phyloP scores from a whole-genome alignment of 2,888 invertebrate species.

The Drosophila pseudotakahashii region DNA sequence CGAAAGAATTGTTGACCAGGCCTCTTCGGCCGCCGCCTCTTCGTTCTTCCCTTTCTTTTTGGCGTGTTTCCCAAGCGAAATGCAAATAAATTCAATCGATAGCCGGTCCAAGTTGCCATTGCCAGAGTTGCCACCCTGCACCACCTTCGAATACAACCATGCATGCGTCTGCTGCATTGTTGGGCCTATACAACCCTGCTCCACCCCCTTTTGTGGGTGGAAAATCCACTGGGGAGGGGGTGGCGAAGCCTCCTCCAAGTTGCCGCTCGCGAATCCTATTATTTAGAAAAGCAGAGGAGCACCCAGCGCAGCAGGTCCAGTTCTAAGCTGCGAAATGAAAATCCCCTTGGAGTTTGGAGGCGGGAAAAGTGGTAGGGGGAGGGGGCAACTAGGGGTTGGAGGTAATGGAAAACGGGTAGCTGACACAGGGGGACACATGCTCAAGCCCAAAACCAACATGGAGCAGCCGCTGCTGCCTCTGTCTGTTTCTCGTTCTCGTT shows the following conservation, averaged over 20 bases:
- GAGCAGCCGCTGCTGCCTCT: constrained; percentile 11
- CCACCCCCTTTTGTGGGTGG: background rate
- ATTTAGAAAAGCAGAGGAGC: constrained; percentile 49
- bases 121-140: constrained; percentile 28
- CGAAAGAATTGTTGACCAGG: constrained; percentile 76
- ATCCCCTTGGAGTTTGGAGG: constrained; percentile 57
- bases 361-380: background rate
- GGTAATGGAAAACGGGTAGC: constrained; percentile 17
- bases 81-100: constrained; percentile 82
- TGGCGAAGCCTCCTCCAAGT: constrained; percentile 49
- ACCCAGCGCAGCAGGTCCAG: constrained; percentile 27
- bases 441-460: constrained; percentile 67
- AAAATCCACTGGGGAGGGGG: background rate
- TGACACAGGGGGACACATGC: constrained; percentile 39
- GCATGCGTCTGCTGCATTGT: constrained; percentile 64
- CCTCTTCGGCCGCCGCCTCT: constrained; percentile 13
- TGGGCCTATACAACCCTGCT: constrained; percentile 31
- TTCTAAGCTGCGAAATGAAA: constrained; percentile 77
- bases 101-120: constrained; percentile 67
- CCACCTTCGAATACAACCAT: constrained; percentile 21
- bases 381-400: constrained; percentile 2
- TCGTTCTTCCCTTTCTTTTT: constrained; percentile 10
- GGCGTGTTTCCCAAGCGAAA: constrained; percentile 43
- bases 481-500: constrained; percentile 18
- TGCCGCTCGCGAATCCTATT: constrained; percentile 63